Evolutionary conservation across 2,888 invertebrate species (phyloP).

Genomic region (Coremacera marginata): DNA sequence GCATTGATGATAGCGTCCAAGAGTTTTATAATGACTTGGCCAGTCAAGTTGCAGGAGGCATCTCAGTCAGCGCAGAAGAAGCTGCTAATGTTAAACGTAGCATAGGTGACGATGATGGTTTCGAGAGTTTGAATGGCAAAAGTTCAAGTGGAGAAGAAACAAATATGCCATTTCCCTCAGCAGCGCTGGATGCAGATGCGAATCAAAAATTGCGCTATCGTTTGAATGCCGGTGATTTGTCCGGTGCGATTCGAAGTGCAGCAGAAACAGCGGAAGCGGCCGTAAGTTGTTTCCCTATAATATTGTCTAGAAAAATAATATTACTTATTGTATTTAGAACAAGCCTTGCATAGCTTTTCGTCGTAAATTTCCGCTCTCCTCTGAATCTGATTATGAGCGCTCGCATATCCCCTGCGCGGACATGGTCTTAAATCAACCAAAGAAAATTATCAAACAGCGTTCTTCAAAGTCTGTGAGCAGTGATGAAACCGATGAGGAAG

Average conservation of each 20-base stretch:
- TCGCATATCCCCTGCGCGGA: constrained; percentile 29
- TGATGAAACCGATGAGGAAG: constrained; percentile 68
- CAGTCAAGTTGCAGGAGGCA: constrained; percentile 38
- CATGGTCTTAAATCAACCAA: constrained; percentile 49
- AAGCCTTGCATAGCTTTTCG: constrained; percentile 6
- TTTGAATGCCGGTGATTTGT: constrained; percentile 48
- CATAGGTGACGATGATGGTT: constrained; percentile 81
- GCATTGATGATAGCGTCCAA: constrained; percentile 50
- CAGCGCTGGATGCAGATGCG: constrained; percentile 20
- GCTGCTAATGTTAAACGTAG: constrained; percentile 50
- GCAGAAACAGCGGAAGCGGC: not conserved
- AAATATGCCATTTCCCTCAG: constrained; percentile 44
- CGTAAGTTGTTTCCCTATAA: not conserved
- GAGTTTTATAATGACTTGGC: constrained; percentile 55
- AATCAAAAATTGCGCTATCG: constrained; percentile 60
- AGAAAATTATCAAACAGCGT: constrained; percentile 23
- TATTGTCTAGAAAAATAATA: not conserved
- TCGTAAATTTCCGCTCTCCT: constrained; percentile 14
- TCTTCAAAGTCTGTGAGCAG: constrained; percentile 54
- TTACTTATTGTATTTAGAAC: not conserved
- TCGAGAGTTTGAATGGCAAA: constrained; percentile 87
- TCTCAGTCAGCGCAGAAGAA: not conserved
- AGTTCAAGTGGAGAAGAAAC: constrained; percentile 76
- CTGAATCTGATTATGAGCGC: constrained; percentile 24
- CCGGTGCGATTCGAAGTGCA: not conserved